These are phyloP conservation scores for Ancistrus triradiatus DNA, from an alignment of 2,113 vertebrate species.

Conservation along the genomic window DNA sequence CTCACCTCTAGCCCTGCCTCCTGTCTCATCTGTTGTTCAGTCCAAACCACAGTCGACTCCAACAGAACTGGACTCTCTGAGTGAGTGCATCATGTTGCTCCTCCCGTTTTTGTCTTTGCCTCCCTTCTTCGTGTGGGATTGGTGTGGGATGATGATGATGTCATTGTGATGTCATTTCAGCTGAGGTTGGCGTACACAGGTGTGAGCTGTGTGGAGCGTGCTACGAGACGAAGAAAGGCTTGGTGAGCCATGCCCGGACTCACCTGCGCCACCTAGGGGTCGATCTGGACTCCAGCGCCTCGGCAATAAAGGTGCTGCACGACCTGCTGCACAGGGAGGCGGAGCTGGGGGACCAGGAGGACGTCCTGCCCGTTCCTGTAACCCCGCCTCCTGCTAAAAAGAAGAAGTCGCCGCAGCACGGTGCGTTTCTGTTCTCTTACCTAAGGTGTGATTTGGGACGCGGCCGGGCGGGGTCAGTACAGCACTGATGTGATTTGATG, in stretches of 20 bases:
- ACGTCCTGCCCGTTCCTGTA: slow-evolving; percentile 31
- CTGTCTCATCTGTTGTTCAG: slow-evolving; percentile 33
- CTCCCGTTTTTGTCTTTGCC: too few species aligned
- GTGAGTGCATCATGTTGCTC: slow-evolving; percentile 76
- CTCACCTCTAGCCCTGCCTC: slow-evolving; percentile 33
- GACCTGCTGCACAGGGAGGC: slow-evolving; percentile 78
- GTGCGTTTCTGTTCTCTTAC: not conserved
- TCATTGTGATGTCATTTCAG: slow-evolving; percentile 38
- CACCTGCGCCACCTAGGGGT: slow-evolving; percentile 84
- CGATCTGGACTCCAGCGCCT: slow-evolving; percentile 73
- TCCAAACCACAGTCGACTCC: slow-evolving; percentile 70
- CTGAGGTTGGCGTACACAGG: slow-evolving; percentile 71
- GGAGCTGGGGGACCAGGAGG: slow-evolving; percentile 33
- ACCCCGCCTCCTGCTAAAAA: slow-evolving; percentile 35
- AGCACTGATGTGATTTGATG: slow-evolving; percentile 41
- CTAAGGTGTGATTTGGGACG: too few species aligned
- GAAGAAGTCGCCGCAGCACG: not conserved
- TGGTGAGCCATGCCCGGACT: slow-evolving; percentile 79
- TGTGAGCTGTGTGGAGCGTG: slow-evolving; percentile 80
- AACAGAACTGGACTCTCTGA: slow-evolving; percentile 83
- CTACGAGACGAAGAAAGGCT: slow-evolving; percentile 67
- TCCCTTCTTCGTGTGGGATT: not conserved
- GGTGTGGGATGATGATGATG: not conserved
- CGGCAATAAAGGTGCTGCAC: slow-evolving; percentile 80
- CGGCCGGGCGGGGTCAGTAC: not conserved